Conservation (phyloP, 2,888 invertebrate genomes). For the Stegophylla sp. region DNA sequence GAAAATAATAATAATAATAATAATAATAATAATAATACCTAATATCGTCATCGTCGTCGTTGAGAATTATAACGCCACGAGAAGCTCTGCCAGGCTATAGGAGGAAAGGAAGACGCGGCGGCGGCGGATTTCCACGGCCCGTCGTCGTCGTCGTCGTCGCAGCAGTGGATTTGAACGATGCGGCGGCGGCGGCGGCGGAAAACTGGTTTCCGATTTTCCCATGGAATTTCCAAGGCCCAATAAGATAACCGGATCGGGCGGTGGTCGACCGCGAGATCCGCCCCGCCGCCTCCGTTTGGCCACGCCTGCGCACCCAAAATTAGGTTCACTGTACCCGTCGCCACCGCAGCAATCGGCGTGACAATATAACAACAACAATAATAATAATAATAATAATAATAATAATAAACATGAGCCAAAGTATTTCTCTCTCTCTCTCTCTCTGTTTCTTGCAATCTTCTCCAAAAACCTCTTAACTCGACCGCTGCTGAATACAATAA, state of each 20-base stretch:
- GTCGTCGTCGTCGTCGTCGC: not conserved
- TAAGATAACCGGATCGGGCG: conserved; percentile 55
- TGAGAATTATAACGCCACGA: not conserved
- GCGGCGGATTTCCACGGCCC: conserved; percentile 2
- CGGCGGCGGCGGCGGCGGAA: conserved; percentile 5
- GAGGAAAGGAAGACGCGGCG: not conserved
- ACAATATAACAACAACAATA: not conserved
- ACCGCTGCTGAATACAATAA: no score
- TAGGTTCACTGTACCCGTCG: conserved; percentile 54
- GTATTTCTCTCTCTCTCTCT: no score
- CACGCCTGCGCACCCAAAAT: conserved; percentile 55
- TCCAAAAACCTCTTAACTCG: no score
- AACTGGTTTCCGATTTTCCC: conserved; percentile 56
- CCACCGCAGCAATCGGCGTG: not conserved
- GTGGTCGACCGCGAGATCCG: conserved; percentile 51
- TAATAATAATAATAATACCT: not conserved
- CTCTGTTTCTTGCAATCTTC: no score
- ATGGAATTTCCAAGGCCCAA: conserved; percentile 55
- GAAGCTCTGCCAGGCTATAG: no score
- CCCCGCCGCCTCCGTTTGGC: conserved; percentile 51
- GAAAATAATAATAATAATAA: conserved; percentile 1
- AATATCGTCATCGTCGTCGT: not conserved
- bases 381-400: no score
- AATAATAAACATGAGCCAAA: no score
- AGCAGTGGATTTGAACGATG: not conserved